Evolutionary conservation across 2,888 invertebrate genomes (phyloP), one percentile per base, ranked within the genome.

Genomic region (Melanchra persicariae): DNA sequence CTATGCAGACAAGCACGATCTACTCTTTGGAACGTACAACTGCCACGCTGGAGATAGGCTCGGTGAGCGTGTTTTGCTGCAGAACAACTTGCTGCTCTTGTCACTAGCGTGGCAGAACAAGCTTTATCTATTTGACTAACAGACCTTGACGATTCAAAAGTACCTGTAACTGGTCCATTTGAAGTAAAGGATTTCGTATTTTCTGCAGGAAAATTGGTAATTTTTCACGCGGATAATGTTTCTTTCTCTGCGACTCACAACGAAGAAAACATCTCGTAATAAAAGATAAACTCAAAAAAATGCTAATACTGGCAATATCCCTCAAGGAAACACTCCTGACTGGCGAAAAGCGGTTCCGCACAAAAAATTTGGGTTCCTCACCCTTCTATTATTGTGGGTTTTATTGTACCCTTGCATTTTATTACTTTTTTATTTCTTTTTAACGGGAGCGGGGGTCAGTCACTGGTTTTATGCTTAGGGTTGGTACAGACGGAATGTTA

Each of bases 351-450:
- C 87, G 77, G 78, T 82, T 80, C 81, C 65, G 70, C 83, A 74
- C n/a, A 63, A 85, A 83, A 87, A 88, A 88, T 90, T 87, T 88
- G 89, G 90, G 91, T 83, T 81, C 84, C 83, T 73, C 67, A 55
- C 93, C 94, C 93, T 92, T 93, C 88, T 87, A 81, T 86, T 88
- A 86, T 83, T 81, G 89, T 87, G 90, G 88, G 88, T 92, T 91
- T 92, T 93, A 92, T 91, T 89, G 88, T 87, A 86, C 87, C 84
- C 79, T 92, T 95, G 95, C 93, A 89, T 95, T 95, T 95, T 95
- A 95, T 94, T 94, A 94, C 95, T 95, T 95, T 95, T 95, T 95
- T 95, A 95, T 95, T 93, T 93, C 92, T 95, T 94, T 94, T 92
- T 93, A 94, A 95, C 93, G 88, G 92, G 90, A 83, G 85, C 52